Evolutionary conservation across 1,140 invertebrate species (phyloP).

Genomic region (Hycleus phaleratus): DNA sequence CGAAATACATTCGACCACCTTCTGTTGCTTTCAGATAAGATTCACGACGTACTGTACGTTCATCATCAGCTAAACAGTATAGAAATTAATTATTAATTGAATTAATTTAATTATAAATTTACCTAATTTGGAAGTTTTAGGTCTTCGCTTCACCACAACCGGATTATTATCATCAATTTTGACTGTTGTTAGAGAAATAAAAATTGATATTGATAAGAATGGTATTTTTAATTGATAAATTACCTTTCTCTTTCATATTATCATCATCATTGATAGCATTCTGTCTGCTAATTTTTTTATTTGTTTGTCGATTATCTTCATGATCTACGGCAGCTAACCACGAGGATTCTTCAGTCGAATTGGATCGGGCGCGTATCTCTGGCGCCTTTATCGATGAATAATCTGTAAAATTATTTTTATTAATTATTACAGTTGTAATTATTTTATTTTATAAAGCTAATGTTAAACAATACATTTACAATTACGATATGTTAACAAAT

Average conservation of each 20-base stretch:
- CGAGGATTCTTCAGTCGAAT: constrained; percentile 45
- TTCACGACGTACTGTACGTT: constrained; percentile 74
- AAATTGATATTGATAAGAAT: no score
- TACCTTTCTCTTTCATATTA: constrained; percentile 16
- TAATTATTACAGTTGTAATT: no score
- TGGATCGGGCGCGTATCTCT: constrained; percentile 43
- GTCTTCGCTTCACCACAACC: constrained; percentile 35
- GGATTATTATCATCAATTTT: constrained; percentile 27
- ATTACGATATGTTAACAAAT: no score
- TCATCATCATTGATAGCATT: constrained; percentile 13
- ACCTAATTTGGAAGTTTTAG: constrained; percentile 39
- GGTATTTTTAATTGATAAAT: background rate
- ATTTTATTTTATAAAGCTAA: no score
- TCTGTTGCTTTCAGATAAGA: constrained; percentile 87
- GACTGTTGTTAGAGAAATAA: constrained; percentile 1
- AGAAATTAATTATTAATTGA: background rate
- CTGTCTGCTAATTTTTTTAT: constrained; percentile 15
- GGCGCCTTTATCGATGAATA: constrained; percentile 19
- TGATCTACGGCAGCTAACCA: constrained; percentile 39
- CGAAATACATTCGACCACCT: constrained; percentile 59
- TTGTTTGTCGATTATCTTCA: background rate
- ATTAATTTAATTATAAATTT: constrained; percentile 16
- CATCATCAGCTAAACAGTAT: constrained; percentile 55
- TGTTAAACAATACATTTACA: no score
- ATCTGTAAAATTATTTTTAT: background rate